A percentile compares a stretch with the other conserved stretches of the same genome.
These are phyloP conservation scores for Apamea sordens DNA, from an alignment of 2,888 invertebrate genomes.

Conservation along the genomic window DNA sequence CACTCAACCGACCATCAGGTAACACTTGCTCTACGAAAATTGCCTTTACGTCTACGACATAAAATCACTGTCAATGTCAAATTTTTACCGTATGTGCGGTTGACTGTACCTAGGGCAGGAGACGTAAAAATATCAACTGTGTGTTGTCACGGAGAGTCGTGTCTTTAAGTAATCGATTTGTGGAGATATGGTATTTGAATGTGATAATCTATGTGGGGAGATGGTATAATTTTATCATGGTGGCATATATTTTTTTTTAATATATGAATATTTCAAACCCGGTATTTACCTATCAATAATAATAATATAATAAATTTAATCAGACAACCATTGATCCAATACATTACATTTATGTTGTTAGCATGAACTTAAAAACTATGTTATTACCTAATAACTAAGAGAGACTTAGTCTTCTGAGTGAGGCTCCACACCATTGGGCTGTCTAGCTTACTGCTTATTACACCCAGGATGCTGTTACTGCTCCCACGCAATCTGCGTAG, in stretches of 20 bases:
- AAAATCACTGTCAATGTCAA: background rate
- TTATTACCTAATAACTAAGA: too few species aligned
- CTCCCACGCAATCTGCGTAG: too few species aligned
- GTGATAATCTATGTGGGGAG: background rate
- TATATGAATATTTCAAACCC: background rate
- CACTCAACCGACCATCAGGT: conserved; percentile 11
- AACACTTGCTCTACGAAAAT: background rate
- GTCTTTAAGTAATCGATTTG: conserved; percentile 32
- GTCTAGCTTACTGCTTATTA: too few species aligned
- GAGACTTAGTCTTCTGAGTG: too few species aligned
- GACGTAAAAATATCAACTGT: conserved; percentile 57
- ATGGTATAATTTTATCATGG: background rate
- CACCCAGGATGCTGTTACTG: too few species aligned
- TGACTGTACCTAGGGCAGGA: conserved; percentile 43
- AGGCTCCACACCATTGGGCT: too few species aligned
- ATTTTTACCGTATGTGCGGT: background rate
- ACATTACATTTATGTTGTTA: too few species aligned
- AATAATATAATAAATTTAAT: too few species aligned
- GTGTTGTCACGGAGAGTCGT: conserved; percentile 34
- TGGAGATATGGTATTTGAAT: background rate
- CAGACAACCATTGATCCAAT: too few species aligned
- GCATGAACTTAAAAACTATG: too few species aligned
- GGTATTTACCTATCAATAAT: background rate
- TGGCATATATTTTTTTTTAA: too few species aligned
- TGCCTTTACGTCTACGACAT: background rate